Evolutionary conservation across 2,888 invertebrate species (phyloP).

Genomic region (Gryllus longicercus): DNA sequence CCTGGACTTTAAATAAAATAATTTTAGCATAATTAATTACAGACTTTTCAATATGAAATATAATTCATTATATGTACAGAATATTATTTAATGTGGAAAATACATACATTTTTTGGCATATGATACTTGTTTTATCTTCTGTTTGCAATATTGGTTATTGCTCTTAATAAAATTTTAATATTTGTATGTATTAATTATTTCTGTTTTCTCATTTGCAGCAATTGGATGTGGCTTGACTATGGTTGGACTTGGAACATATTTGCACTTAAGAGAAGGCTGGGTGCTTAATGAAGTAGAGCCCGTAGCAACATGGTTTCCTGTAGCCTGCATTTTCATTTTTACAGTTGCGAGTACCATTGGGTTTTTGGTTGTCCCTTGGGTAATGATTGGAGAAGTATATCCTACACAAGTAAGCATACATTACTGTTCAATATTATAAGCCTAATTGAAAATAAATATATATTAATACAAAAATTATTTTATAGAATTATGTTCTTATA

Average conservation of each 20-base stretch:
- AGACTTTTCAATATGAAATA: no score
- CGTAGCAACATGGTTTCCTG: constrained; percentile 59
- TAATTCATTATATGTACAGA: no score
- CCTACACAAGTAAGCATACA: constrained; percentile 52
- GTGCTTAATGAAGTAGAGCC: constrained; percentile 42
- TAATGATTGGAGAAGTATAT: constrained; percentile 72
- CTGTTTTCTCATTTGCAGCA: constrained; percentile 35
- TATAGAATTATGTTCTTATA: no score
- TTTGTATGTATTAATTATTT: no score
- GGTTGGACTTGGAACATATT: constrained; percentile 58
- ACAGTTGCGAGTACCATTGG: constrained; percentile 62
- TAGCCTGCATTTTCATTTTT: constrained; percentile 59
- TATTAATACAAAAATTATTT: no score
- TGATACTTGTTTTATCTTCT: no score
- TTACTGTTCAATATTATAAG: background rate
- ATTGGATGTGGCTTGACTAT: constrained; percentile 62
- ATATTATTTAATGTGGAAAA: no score
- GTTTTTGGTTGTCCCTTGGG: constrained; percentile 67
- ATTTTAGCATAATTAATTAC: no score
- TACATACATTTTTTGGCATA: no score
- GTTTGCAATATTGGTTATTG: no score
- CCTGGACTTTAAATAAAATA: no score
- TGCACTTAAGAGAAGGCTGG: constrained; percentile 58
- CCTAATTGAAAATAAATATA: background rate
- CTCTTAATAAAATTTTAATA: no score